These are phyloP conservation scores for Oncorhynchus kisutch DNA, from an alignment of 2,113 vertebrate species.

Conservation along the genomic window DNA sequence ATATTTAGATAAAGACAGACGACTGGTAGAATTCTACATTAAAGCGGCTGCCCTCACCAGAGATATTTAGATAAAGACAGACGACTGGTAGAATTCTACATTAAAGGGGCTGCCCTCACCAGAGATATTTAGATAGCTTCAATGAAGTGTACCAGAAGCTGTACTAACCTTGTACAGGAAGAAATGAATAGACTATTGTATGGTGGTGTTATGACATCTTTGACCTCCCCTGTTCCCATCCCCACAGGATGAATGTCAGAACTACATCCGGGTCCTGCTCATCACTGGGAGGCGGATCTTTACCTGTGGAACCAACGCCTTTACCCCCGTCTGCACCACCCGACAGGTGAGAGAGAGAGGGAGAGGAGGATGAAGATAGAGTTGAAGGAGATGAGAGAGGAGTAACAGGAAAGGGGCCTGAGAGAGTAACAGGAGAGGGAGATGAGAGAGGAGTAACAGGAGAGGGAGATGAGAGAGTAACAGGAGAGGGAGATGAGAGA, in stretches of 20 bases:
- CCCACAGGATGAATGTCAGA: slow-evolving; percentile 92
- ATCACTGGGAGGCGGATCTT: slow-evolving; percentile 82
- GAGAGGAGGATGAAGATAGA: background rate
- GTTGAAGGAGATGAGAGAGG: background rate
- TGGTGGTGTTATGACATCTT: background rate
- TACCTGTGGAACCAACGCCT: slow-evolving; percentile 91
- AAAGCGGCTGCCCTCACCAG: background rate
- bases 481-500: background rate
- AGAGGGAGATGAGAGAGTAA: background rate
- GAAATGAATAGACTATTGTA: too few relatives aligned
- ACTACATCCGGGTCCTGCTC: slow-evolving; percentile 91
- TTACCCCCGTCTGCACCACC: slow-evolving; percentile 87
- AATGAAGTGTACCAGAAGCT: too few relatives aligned
- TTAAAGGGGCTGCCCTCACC: background rate
- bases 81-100: background rate
- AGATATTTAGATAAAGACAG: too few relatives aligned
- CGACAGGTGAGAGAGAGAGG: slow-evolving; percentile 73
- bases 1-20: too few relatives aligned
- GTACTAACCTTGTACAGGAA: too few relatives aligned
- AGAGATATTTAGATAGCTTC: too few relatives aligned
- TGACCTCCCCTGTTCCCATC: background rate
- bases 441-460: background rate
- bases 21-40: too few relatives aligned
- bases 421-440: too few relatives aligned
- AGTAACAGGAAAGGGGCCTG: background rate